Base-by-base conservation (phyloP, 2,888 invertebrate species). In the Lottia gigantea region DNA sequence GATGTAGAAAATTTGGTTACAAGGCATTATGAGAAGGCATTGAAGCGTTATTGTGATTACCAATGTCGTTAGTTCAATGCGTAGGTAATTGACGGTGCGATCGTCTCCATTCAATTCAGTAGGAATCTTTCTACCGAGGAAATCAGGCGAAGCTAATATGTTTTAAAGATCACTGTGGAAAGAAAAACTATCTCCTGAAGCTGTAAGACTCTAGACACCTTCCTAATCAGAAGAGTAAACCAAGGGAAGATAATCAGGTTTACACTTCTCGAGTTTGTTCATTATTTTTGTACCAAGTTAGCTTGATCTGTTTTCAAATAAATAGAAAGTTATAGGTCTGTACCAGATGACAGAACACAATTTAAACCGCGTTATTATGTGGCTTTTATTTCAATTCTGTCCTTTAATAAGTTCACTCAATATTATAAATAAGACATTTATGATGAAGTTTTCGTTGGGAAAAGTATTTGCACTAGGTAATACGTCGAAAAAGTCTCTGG, bases 21-120 rank as follows among this genome's bases (percentile, higher is more conserved):
- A 69, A 64, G 64, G 64, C 69, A 64, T 69, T 69, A 69, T 69
- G 46, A 55, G 64, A 64, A 25, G 47, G 69, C 69, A 69, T 25
- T 65, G 45, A 64, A 45, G 69, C 69, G 69, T 64, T 55, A 47
- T 61, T 19, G 40, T 49, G 49, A 64, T 65, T 69, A 65, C 65
- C 55, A 69, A 64, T 49, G 49, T 55, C 64, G 64, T 65, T 64
- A 46, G 65, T 64, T 65, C 25, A 23, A 65, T 49, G 65, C 40
- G 40, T 31, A 61, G 45, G 65, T 69, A 69, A 69, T 69, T 69
- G 69, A 64, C 40, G 31, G 69, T 47, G 69, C 65, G 69, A 69
- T 45, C 31, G 64, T 65, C 49, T 63, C 46, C 46, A 69, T 69
- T 69, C 55, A 64, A 69, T 69, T 69, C 64, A 61, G 55, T 65